Evolutionary conservation across 2,113 vertebrate species (phyloP).

Genomic region (Phalacrocorax aristotelis): DNA sequence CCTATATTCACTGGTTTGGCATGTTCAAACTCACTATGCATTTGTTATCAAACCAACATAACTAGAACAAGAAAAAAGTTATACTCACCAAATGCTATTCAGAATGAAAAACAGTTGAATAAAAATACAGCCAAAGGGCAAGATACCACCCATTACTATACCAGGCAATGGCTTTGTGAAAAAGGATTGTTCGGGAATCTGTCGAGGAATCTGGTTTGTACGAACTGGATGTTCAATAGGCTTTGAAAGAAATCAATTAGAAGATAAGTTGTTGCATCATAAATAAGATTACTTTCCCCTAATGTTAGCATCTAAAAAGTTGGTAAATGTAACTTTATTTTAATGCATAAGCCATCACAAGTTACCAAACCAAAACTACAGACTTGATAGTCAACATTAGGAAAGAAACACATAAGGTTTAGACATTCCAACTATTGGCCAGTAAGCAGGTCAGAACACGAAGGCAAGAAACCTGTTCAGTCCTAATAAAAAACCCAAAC

Average conservation of each 20-base stretch:
- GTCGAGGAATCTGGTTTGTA: conserved; percentile 86
- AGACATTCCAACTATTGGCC: not conserved
- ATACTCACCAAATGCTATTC: conserved; percentile 89
- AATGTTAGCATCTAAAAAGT: not conserved
- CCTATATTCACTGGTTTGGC: not conserved
- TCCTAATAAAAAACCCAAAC: not conserved
- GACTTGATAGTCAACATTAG: not conserved
- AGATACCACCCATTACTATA: conserved; percentile 87
- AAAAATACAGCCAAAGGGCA: conserved; percentile 93
- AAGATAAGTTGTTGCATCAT: not conserved
- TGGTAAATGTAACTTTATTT: not conserved
- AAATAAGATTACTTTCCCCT: not conserved
- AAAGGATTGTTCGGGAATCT: conserved; percentile 87
- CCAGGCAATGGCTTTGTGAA: conserved; percentile 86
- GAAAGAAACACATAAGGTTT: not conserved
- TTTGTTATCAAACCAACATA: not conserved
- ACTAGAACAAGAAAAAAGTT: not conserved
- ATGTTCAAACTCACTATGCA: not conserved
- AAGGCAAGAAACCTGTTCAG: not conserved
- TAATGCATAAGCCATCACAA: not conserved
- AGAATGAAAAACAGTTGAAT: conserved; percentile 94
- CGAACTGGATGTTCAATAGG: conserved; percentile 87
- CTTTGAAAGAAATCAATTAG: conserved; percentile 46
- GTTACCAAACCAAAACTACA: not conserved
- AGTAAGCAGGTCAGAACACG: not conserved